Evolutionary conservation across 2,113 vertebrate species (phyloP).

Genomic region (Gymnogyps californianus): DNA sequence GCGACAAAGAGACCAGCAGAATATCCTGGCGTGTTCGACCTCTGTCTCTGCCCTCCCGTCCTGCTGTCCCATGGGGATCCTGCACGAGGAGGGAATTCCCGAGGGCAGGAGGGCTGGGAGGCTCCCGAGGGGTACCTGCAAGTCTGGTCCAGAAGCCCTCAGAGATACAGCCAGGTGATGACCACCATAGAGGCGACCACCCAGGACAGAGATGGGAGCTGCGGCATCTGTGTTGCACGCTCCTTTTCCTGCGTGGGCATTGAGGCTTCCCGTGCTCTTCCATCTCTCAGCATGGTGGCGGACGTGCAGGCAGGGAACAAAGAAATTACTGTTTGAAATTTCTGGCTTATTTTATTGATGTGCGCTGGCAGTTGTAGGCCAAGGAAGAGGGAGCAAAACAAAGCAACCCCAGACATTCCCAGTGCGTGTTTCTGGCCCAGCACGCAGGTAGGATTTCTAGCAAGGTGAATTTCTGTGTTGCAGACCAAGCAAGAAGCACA

Average conservation of each 20-base stretch:
- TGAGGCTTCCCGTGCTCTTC: neutral
- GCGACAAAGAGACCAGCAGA: neutral
- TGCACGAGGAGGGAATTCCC: neutral
- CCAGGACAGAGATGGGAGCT: neutral
- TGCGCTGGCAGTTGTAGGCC: neutral
- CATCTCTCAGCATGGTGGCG: neutral
- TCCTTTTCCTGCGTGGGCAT: neutral
- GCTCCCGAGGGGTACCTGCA: accelerated
- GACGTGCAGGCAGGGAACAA: neutral
- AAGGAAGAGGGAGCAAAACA: neutral
- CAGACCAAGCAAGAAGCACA: neutral
- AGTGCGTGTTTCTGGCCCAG: accelerated
- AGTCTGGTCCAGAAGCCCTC: neutral
- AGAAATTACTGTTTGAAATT: neutral
- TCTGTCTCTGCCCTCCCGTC: neutral
- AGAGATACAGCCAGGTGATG: neutral
- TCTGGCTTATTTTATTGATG: neutral
- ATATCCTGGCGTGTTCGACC: neutral
- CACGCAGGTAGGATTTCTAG: neutral
- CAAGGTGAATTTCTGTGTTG: neutral
- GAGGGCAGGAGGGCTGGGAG: neutral
- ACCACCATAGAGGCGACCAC: accelerated
- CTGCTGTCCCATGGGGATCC: neutral
- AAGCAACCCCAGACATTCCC: neutral
- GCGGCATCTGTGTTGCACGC: accelerated